These are phyloP conservation scores for Copidosoma aretas DNA, from an alignment of 2,888 invertebrate genomes.

Conservation along the genomic window DNA sequence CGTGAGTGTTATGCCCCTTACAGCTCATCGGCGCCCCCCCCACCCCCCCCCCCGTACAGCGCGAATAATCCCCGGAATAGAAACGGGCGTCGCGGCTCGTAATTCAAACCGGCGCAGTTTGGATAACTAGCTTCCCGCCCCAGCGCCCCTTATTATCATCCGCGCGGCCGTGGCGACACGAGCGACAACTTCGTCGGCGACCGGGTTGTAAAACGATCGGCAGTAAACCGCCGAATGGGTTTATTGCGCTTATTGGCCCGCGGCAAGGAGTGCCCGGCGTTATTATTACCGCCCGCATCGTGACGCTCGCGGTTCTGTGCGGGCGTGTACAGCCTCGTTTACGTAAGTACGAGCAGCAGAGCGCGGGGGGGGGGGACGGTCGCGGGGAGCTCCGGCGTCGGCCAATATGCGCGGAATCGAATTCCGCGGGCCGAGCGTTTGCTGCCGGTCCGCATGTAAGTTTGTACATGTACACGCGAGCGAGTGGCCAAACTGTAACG, in stretches of 20 bases:
- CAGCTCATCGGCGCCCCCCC: conserved; percentile 18
- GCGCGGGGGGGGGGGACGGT: too few species aligned
- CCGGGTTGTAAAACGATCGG: conserved; percentile 61
- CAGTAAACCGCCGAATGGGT: conserved; percentile 61
- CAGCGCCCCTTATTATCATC: not conserved
- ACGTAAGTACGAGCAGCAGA: too few species aligned
- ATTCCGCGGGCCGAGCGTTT: conserved; percentile 1
- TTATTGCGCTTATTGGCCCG: conserved; percentile 61
- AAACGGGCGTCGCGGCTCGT: conserved; percentile 44
- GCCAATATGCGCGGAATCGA: conserved; percentile 33
- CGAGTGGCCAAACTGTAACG: too few species aligned
- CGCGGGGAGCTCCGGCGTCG: not conserved
- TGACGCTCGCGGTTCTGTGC: conserved; percentile 45
- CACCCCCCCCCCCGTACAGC: conserved; percentile 9
- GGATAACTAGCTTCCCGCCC: conserved; percentile 58
- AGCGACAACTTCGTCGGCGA: conserved; percentile 47
- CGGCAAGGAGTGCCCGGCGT: conserved; percentile 46
- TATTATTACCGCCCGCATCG: conserved; percentile 44
- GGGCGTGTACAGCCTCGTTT: too few species aligned
- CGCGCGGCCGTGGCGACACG: conserved; percentile 40
- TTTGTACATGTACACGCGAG: too few species aligned
- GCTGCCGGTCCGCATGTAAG: not conserved
- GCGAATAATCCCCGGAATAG: too few species aligned
- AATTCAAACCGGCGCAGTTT: conserved; percentile 62
- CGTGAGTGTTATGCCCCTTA: conserved; percentile 32